phyloP scores from a whole-genome alignment of 2,888 invertebrate genomes.

The Acrocyrtus sp. region DNA sequence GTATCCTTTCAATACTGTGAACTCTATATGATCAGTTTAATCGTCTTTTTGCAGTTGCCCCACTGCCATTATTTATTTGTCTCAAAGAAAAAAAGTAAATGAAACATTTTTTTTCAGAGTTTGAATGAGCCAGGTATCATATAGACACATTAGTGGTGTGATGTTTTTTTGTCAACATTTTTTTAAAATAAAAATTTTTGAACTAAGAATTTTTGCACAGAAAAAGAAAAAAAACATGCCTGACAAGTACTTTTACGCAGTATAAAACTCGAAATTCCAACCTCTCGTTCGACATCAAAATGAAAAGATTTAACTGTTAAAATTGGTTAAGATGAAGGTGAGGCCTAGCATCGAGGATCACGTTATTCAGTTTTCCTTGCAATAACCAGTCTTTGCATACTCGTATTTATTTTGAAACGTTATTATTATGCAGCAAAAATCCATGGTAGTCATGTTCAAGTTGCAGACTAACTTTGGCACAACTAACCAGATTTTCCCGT shows the following conservation, averaged over 20 bases:
- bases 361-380: neutral
- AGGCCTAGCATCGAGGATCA: neutral
- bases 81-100: neutral
- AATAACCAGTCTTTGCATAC: neutral
- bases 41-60: neutral
- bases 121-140: no score
- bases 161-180: neutral
- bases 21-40: neutral
- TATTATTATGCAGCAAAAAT: neutral
- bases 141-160: no score
- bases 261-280: slow-evolving; percentile 34
- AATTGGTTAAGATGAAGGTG: neutral
- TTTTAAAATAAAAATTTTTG: no score
- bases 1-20: no score
- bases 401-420: no score
- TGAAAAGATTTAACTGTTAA: slow-evolving; percentile 18
- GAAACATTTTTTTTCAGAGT: no score
- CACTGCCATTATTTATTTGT: neutral
- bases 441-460: neutral
- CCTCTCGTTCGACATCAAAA: neutral
- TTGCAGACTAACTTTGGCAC: neutral
- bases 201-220: no score
- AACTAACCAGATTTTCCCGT: neutral
- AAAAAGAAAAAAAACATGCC: slow-evolving; percentile 36
- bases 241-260: slow-evolving; percentile 29